phyloP scores from a whole-genome alignment of 2,797 vertebrate species.

The Linurgus olivaceus region DNA sequence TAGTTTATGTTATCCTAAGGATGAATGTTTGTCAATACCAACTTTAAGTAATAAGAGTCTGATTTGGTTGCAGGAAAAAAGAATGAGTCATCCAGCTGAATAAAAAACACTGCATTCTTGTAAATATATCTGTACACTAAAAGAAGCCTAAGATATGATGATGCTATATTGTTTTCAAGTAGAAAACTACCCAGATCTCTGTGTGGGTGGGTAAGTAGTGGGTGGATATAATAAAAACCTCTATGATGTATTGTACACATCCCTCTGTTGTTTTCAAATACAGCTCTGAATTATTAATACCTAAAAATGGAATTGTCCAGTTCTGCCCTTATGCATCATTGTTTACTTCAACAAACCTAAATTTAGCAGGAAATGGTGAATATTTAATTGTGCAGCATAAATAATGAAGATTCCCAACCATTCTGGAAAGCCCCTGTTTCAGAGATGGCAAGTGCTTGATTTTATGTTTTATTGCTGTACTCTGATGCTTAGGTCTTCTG shows the following conservation, averaged over 20 bases:
- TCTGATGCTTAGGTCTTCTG: slow-evolving; percentile 17
- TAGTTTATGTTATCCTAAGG: not conserved
- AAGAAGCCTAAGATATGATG: slow-evolving; percentile 1
- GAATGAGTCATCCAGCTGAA: slow-evolving; percentile 12
- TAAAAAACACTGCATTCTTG: not conserved
- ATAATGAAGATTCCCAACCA: not conserved
- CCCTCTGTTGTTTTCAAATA: slow-evolving; percentile 52
- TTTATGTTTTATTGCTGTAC: not conserved
- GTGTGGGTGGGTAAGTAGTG: slow-evolving; percentile 40
- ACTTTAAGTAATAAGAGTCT: slow-evolving; percentile 11
- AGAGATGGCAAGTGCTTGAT: slow-evolving; percentile 6
- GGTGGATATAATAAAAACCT: slow-evolving; percentile 51
- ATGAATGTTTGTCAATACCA: slow-evolving; percentile 23
- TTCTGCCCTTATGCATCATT: slow-evolving; percentile 30
- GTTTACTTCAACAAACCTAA: slow-evolving; percentile 54
- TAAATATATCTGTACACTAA: not conserved
- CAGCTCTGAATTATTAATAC: slow-evolving; percentile 56
- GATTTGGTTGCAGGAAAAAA: not conserved
- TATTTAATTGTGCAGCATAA: slow-evolving; percentile 40
- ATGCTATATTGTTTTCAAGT: slow-evolving; percentile 38
- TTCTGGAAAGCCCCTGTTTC: slow-evolving; percentile 11
- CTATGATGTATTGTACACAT: slow-evolving; percentile 30
- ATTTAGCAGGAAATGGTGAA: slow-evolving; percentile 48
- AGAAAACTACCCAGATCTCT: slow-evolving; percentile 24
- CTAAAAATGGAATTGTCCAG: slow-evolving; percentile 51